A percentile compares a stretch with the other conserved stretches of the same genome.
Conservation (phyloP, 1,140 invertebrate genomes). For the Megalopta genalis region DNA sequence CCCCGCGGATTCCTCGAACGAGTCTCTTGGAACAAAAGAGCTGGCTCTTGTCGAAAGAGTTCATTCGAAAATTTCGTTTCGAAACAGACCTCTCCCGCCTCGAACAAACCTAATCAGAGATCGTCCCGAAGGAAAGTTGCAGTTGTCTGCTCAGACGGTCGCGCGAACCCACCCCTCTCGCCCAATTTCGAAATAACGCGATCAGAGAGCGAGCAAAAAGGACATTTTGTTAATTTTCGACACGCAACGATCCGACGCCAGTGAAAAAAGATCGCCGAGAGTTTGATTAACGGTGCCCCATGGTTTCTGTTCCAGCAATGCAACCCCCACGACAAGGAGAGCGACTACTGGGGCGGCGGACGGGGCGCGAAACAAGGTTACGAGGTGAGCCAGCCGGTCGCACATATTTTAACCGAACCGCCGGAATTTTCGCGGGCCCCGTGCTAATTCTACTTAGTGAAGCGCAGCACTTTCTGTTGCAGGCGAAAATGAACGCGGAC, state of each 20-base stretch:
- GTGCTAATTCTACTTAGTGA: constrained; percentile 77
- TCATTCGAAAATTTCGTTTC: too few species aligned
- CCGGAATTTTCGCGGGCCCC: constrained; percentile 43
- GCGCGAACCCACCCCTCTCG: too few species aligned
- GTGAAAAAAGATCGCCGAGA: neutral
- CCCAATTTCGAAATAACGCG: too few species aligned
- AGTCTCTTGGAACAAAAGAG: too few species aligned
- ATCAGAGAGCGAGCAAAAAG: too few species aligned
- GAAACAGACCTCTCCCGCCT: too few species aligned
- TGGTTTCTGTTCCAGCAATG: constrained; percentile 80
- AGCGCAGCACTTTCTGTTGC: constrained; percentile 79
- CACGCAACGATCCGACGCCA: neutral
- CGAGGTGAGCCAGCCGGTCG: constrained; percentile 75
- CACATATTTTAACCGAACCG: constrained; percentile 53
- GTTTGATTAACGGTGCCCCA: constrained; percentile 18
- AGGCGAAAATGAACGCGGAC: constrained; percentile 82
- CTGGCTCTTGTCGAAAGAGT: too few species aligned
- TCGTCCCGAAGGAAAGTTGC: too few species aligned
- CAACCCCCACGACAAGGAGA: constrained; percentile 81
- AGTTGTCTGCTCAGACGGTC: too few species aligned
- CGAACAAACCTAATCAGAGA: too few species aligned
- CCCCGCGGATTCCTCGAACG: too few species aligned
- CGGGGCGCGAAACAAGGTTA: constrained; percentile 81
- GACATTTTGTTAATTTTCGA: neutral
- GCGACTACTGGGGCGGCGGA: constrained; percentile 80